These are phyloP conservation scores for Hypanus sabinus DNA, from an alignment of 2,113 vertebrate species.

Conservation along the genomic window DNA sequence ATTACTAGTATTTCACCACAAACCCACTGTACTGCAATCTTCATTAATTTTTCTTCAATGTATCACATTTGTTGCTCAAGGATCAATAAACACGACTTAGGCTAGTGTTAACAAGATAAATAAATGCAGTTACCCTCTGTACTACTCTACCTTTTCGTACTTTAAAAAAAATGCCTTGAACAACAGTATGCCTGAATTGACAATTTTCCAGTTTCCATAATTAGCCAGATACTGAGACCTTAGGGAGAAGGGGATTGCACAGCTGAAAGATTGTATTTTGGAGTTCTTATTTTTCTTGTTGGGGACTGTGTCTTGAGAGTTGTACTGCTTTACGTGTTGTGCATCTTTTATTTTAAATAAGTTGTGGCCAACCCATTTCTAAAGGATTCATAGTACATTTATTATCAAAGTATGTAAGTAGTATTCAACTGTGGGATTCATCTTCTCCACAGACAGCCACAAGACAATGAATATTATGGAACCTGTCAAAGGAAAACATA, in stretches of 20 bases:
- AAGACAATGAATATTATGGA: too few relatives aligned
- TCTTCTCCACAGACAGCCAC: too few relatives aligned
- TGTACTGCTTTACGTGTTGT: not conserved
- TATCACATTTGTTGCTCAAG: not conserved
- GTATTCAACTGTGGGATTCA: too few relatives aligned
- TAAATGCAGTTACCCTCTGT: not conserved
- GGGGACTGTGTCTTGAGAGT: not conserved
- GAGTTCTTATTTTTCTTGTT: conserved; percentile 30
- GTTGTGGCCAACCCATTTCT: not conserved
- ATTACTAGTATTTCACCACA: not conserved
- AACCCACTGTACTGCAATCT: not conserved
- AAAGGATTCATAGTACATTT: too few relatives aligned
- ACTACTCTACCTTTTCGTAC: not conserved
- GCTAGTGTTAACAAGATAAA: not conserved
- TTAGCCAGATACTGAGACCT: conserved; percentile 32
- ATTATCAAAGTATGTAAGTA: too few relatives aligned
- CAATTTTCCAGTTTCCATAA: conserved; percentile 23
- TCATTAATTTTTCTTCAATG: not conserved
- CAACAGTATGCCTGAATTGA: conserved; percentile 30
- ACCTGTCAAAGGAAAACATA: too few relatives aligned
- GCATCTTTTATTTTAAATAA: not conserved
- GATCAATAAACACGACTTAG: not conserved
- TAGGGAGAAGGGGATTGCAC: conserved; percentile 14
- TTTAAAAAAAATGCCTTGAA: conserved; percentile 4
- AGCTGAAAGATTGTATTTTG: conserved; percentile 36